Percentiles rank a stretch among this genome's conserved stretches.
Conservation (phyloP, 2,113 vertebrate genomes). For the Aptenodytes forsteri region DNA sequence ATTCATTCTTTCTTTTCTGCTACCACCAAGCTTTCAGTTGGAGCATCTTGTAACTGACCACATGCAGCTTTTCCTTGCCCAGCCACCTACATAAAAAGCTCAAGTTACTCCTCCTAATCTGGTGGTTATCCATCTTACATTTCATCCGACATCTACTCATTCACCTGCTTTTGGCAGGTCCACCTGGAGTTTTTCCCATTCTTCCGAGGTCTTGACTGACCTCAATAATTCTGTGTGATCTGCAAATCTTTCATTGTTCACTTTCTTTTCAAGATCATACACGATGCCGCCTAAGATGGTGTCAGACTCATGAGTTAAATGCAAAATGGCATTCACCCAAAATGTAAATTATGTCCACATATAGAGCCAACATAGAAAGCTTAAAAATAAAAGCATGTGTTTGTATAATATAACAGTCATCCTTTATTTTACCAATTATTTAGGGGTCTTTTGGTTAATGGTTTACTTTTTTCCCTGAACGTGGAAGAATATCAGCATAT, state of each 20-base stretch:
- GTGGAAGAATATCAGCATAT: not conserved
- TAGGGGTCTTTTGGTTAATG: not conserved
- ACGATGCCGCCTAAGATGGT: not conserved
- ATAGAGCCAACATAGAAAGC: constrained; percentile 19
- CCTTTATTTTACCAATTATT: not conserved
- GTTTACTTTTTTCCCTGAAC: not conserved
- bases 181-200: not conserved
- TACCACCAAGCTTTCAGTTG: not conserved
- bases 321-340: constrained; percentile 24
- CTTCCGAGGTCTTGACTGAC: not conserved
- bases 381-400: not conserved
- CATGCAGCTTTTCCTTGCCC: not conserved
- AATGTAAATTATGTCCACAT: not conserved
- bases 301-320: not conserved
- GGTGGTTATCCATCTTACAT: not conserved
- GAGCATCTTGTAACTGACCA: not conserved
- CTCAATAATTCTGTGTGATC: not conserved
- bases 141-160: not conserved
- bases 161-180: not conserved
- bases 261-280: constrained; percentile 47
- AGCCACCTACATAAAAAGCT: not conserved
- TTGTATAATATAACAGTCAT: not conserved
- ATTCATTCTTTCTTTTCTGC: not conserved
- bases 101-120: not conserved
- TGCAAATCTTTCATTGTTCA: constrained; percentile 32